Percentiles rank a stretch among this genome's conserved stretches.
Evolutionary conservation across 2,888 invertebrate species (phyloP).

Genomic region (Ochropleura plecta): DNA sequence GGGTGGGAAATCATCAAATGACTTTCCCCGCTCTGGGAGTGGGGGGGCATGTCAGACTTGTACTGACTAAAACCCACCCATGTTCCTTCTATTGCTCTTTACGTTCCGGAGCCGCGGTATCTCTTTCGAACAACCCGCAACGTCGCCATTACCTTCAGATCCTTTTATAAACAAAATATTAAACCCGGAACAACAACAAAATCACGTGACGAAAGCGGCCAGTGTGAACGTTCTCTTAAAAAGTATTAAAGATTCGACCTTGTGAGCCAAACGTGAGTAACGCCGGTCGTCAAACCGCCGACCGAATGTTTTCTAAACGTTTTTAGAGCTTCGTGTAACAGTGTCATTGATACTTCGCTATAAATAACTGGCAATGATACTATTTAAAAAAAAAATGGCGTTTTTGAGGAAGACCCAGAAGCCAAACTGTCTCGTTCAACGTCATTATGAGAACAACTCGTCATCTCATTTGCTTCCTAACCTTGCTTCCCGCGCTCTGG

Average conservation of each 20-base stretch:
- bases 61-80: too few species aligned
- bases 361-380: slow-evolving; percentile 51
- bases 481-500: background rate
- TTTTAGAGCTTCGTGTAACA: slow-evolving; percentile 49
- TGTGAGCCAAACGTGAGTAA: slow-evolving; percentile 69
- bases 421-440: slow-evolving; percentile 13
- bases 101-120: too few species aligned
- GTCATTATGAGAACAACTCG: background rate
- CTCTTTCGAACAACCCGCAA: too few species aligned
- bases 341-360: slow-evolving; percentile 53
- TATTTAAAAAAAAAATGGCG: slow-evolving; percentile 16
- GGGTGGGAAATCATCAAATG: too few species aligned
- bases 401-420: slow-evolving; percentile 3
- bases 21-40: too few species aligned
- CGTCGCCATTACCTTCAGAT: background rate
- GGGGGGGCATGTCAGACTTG: too few species aligned
- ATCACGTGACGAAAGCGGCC: slow-evolving; percentile 30
- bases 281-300: slow-evolving; percentile 66
- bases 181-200: slow-evolving; percentile 35
- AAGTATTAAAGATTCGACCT: slow-evolving; percentile 66
- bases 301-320: slow-evolving; percentile 61
- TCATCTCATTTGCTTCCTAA: background rate
- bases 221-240: slow-evolving; percentile 54
- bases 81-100: too few species aligned
- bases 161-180: background rate